Evolutionary conservation across 2,888 invertebrate genomes (phyloP).

Genomic region (Watsonalla cultraria): DNA sequence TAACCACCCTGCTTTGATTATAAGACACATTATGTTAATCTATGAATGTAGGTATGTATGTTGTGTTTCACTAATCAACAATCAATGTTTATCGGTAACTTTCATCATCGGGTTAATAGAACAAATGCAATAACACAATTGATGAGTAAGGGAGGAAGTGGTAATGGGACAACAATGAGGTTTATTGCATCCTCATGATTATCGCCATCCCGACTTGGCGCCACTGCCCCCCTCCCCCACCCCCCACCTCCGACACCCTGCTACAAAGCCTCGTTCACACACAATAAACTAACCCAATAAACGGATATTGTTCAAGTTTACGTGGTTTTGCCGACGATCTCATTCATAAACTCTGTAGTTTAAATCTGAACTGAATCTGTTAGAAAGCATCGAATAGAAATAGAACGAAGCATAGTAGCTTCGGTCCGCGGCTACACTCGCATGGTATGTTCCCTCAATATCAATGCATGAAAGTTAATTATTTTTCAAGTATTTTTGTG

Average conservation of each 20-base stretch:
- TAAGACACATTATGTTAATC: no score
- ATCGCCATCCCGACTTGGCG: slow-evolving; percentile 28
- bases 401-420: no score
- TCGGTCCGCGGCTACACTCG: no score
- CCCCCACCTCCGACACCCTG: slow-evolving; percentile 34
- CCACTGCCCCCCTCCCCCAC: slow-evolving; percentile 26
- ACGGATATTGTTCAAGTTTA: slow-evolving; percentile 33
- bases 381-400: slow-evolving; percentile 32
- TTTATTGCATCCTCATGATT: slow-evolving; percentile 16
- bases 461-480: no score
- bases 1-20: no score
- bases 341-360: slow-evolving; percentile 47
- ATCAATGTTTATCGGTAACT: background rate
- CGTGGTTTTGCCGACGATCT: slow-evolving; percentile 18
- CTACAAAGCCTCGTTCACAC: slow-evolving; percentile 25
- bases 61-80: background rate
- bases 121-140: background rate
- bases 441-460: no score
- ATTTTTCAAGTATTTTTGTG: no score
- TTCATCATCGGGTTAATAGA: background rate
- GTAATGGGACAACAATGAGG: slow-evolving; percentile 3
- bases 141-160: slow-evolving; percentile 8
- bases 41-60: background rate
- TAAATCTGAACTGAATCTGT: background rate
- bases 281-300: slow-evolving; percentile 51